phyloP scores from a whole-genome alignment of 2,888 invertebrate genomes.

The Drosophila hawaiiensis region DNA sequence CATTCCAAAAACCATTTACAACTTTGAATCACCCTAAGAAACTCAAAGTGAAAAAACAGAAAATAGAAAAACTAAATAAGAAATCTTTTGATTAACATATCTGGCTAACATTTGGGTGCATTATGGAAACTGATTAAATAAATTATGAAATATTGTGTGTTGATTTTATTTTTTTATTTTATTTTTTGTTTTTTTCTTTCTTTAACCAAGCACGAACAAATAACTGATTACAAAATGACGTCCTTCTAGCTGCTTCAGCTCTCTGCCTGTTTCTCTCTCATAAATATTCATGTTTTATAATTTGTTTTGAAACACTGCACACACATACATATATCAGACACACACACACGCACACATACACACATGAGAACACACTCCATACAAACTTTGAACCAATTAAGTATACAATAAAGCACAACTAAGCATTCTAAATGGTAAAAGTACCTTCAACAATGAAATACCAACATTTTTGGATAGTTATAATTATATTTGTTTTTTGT shows the following conservation, averaged over 20 bases:
- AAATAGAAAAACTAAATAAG: conserved; percentile 24
- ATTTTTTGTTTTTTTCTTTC: background rate
- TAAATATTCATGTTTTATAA: background rate
- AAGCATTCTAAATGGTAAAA: conserved; percentile 69
- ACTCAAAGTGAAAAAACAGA: background rate
- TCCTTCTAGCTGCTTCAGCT: background rate
- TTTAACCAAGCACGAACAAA: background rate
- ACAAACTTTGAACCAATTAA: conserved; percentile 74
- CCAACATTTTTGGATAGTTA: background rate
- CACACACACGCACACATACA: conserved; percentile 5
- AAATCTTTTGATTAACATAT: conserved; percentile 25
- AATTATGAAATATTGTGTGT: background rate
- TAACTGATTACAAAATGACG: background rate
- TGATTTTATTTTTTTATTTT: background rate
- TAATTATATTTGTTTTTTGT: background rate
- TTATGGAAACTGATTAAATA: background rate
- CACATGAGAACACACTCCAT: background rate
- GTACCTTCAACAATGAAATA: conserved; percentile 53
- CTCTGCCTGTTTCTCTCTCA: background rate
- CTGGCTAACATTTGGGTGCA: conserved; percentile 17
- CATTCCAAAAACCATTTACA: conserved; percentile 4
- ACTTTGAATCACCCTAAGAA: background rate
- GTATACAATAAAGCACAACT: conserved; percentile 55
- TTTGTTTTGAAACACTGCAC: background rate
- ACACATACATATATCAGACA: background rate